phyloP scores from a whole-genome alignment of 1,140 invertebrate genomes.

The Drosophila repletoides region DNA sequence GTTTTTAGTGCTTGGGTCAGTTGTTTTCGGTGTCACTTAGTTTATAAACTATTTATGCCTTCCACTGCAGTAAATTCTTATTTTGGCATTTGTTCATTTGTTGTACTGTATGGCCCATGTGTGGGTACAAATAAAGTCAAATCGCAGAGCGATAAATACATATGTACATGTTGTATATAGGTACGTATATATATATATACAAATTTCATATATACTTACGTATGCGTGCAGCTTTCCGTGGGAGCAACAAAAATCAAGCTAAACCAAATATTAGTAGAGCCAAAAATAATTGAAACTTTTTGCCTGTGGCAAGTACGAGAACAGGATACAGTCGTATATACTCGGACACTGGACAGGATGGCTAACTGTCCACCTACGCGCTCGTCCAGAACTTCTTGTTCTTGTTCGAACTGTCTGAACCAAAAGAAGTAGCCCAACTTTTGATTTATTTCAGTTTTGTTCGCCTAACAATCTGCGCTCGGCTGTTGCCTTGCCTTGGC shows the following conservation, averaged over 20 bases:
- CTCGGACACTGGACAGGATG: neutral
- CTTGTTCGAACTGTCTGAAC: neutral
- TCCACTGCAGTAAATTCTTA: conserved; percentile 67
- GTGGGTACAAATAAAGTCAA: conserved; percentile 39
- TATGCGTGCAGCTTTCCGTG: too few species aligned
- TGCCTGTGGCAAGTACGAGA: neutral
- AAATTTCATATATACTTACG: neutral
- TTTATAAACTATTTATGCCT: conserved; percentile 68
- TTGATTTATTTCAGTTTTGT: conserved; percentile 49
- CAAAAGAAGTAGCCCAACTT: conserved; percentile 41
- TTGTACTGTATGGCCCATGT: conserved; percentile 12
- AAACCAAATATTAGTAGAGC: conserved; percentile 27
- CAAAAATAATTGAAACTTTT: conserved; percentile 54
- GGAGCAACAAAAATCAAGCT: conserved; percentile 1
- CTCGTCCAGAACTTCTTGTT: conserved; percentile 14
- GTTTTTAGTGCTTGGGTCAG: conserved; percentile 65
- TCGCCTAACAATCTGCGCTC: conserved; percentile 35
- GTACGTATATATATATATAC: neutral
- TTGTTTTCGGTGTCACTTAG: conserved; percentile 68
- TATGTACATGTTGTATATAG: neutral
- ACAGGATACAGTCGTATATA: neutral
- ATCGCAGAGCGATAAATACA: conserved; percentile 31
- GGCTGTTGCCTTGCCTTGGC: conserved; percentile 10
- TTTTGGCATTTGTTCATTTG: conserved; percentile 60
- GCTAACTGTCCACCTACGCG: conserved; percentile 16